A percentile compares a stretch with the other conserved stretches of the same genome.
Conservation (phyloP, 2,113 vertebrate species). For the Phyllostomus discolor region DNA sequence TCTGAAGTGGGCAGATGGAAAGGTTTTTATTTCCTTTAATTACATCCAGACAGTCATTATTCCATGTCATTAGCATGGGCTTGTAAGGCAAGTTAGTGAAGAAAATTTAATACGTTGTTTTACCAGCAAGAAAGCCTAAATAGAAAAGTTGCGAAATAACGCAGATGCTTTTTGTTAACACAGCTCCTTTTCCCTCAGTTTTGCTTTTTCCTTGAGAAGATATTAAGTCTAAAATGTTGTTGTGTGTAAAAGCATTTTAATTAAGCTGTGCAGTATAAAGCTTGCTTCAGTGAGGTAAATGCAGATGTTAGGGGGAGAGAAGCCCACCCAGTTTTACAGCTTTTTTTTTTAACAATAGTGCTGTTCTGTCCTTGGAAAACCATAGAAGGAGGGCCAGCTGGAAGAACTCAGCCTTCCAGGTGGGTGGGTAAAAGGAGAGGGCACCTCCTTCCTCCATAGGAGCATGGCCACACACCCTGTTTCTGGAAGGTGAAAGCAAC, state of each 20-base stretch:
- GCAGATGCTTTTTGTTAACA: constrained; percentile 10
- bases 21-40: neutral
- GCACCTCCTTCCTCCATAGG: neutral
- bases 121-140: neutral
- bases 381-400: neutral
- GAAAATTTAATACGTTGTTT: neutral
- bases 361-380: neutral
- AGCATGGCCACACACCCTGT: neutral
- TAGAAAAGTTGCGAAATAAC: neutral
- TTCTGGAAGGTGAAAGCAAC: neutral
- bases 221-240: neutral
- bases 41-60: neutral
- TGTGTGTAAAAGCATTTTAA: constrained; percentile 1
- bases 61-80: neutral
- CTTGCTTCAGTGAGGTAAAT: neutral
- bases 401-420: neutral
- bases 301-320: neutral
- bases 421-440: neutral
- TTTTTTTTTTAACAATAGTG: constrained; percentile 7
- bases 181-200: neutral
- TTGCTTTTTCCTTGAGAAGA: constrained; percentile 13
- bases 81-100: neutral
- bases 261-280: neutral
- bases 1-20: neutral
- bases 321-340: neutral